Conservation (phyloP, 2,113 vertebrate genomes). For the Panurus biarmicus region DNA sequence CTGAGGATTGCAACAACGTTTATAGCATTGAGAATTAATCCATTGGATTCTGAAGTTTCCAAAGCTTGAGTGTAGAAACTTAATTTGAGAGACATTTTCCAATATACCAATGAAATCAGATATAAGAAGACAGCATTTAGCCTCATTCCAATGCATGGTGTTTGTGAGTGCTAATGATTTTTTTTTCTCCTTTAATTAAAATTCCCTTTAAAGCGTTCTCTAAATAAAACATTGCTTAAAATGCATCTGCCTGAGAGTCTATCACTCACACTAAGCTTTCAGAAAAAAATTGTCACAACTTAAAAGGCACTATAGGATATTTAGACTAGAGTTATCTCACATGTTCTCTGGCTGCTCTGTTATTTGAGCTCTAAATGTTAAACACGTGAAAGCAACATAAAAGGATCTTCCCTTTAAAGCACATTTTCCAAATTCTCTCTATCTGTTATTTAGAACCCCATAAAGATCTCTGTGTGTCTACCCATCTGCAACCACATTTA, state of each 20-base stretch:
- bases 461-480: slow-evolving; percentile 25
- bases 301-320: slow-evolving; percentile 19
- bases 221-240: slow-evolving; percentile 18
- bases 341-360: slow-evolving; percentile 24
- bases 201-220: background rate
- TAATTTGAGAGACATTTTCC: background rate
- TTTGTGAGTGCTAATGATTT: background rate
- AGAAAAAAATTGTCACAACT: background rate
- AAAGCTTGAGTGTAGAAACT: background rate
- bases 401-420: slow-evolving; percentile 32
- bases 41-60: background rate
- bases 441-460: slow-evolving; percentile 8
- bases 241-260: background rate
- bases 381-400: slow-evolving; percentile 37
- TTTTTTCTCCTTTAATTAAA: slow-evolving; percentile 8
- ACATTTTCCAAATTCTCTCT: slow-evolving; percentile 28
- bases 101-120: background rate
- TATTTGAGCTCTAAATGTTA: slow-evolving; percentile 38
- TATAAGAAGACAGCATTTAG: background rate
- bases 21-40: background rate
- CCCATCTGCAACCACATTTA: slow-evolving; percentile 65
- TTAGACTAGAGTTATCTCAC: slow-evolving; percentile 25
- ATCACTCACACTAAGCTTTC: background rate
- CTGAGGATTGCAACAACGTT: background rate
- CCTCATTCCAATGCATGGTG: background rate